Conservation (phyloP, 2,888 invertebrate genomes). For the Andrena camellia region DNA sequence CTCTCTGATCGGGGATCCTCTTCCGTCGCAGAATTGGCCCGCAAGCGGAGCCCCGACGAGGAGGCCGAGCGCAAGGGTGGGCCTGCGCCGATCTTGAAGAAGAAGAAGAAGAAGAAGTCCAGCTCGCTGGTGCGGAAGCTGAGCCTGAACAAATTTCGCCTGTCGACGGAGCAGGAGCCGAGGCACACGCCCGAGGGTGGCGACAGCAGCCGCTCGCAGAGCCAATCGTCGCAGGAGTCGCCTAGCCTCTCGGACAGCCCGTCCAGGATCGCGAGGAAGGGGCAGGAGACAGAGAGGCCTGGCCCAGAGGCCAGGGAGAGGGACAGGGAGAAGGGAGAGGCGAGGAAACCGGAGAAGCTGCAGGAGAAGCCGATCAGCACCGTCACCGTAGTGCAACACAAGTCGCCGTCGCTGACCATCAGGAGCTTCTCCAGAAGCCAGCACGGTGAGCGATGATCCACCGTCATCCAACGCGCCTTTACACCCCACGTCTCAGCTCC, state of each 20-base stretch:
- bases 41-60: constrained; percentile 54
- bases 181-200: constrained; percentile 81
- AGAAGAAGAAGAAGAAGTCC: constrained; percentile 74
- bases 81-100: constrained; percentile 62
- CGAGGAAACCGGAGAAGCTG: constrained; percentile 70
- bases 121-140: constrained; percentile 80
- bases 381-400: constrained; percentile 78
- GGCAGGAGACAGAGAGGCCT: constrained; percentile 45
- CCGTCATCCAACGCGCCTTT: background rate
- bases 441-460: constrained; percentile 69
- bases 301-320: constrained; percentile 26
- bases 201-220: constrained; percentile 80
- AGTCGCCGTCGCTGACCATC: constrained; percentile 80
- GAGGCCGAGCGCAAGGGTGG: constrained; percentile 58
- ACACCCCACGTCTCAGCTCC: constrained; percentile 10
- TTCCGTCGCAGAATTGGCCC: constrained; percentile 52
- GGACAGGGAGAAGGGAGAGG: constrained; percentile 58
- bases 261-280: constrained; percentile 64
- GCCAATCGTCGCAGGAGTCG: constrained; percentile 82
- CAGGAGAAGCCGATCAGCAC: constrained; percentile 74
- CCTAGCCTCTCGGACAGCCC: constrained; percentile 75
- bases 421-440: constrained; percentile 68
- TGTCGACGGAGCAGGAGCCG: constrained; percentile 69
- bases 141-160: constrained; percentile 80
- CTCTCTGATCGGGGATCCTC: constrained; percentile 38